These are phyloP conservation scores for Pleuronectes platessa DNA, from an alignment of 2,113 vertebrate genomes.

Conservation along the genomic window DNA sequence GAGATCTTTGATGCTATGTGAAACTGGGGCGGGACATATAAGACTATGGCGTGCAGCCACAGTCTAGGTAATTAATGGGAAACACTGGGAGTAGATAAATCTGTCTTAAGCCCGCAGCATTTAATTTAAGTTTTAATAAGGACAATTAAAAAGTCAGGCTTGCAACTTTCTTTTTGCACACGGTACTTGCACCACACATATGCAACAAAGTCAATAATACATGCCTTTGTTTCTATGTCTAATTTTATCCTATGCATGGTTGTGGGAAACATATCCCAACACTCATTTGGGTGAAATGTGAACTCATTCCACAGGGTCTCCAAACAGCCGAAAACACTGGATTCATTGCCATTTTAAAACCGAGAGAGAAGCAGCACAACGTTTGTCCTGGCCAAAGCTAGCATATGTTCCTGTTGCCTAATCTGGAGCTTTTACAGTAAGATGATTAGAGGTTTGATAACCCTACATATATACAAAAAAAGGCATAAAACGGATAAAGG, in stretches of 20 bases:
- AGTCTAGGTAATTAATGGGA: neutral
- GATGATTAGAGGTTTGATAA: constrained; percentile 73
- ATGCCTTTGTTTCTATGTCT: neutral
- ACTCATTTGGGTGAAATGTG: neutral
- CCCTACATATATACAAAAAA: constrained; percentile 46
- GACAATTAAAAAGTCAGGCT: neutral
- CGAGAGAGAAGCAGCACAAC: neutral
- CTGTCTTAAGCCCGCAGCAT: neutral
- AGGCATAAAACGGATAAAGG: constrained; percentile 8
- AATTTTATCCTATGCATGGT: neutral
- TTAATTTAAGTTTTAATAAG: constrained; percentile 15
- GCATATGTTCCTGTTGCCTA: constrained; percentile 70
- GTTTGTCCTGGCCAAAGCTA: constrained; percentile 46
- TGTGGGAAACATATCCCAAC: constrained; percentile 6
- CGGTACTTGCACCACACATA: neutral
- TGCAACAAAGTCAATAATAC: constrained; percentile 11
- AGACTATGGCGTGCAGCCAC: neutral
- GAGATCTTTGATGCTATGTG: neutral
- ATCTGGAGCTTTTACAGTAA: constrained; percentile 77
- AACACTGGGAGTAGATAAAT: constrained; percentile 1
- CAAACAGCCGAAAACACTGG: constrained; percentile 2
- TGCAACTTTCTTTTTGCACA: neutral
- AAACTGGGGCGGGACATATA: neutral
- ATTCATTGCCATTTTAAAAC: neutral
- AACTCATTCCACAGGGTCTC: constrained; percentile 7